Evolutionary conservation across 1,140 invertebrate species (phyloP).

Genomic region (Asobara japonica): DNA sequence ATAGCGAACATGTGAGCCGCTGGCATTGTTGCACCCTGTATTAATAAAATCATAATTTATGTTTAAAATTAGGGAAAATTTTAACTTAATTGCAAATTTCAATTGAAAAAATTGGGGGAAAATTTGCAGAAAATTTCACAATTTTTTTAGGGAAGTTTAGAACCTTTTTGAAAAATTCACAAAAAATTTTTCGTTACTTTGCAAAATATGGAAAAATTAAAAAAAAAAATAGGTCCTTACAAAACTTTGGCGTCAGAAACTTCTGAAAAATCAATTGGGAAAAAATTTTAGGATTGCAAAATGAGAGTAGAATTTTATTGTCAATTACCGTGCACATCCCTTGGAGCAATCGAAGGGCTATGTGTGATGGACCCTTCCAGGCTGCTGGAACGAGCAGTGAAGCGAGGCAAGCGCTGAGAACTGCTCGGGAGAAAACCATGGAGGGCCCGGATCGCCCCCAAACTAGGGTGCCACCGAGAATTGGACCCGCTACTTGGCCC

Average conservation of each 20-base stretch:
- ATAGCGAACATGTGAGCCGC: conserved; percentile 71
- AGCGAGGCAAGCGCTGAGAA: conserved; percentile 68
- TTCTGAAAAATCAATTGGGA: not conserved
- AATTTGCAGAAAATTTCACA: no score
- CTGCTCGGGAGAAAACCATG: conserved; percentile 68
- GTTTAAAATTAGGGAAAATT: conserved; percentile 18
- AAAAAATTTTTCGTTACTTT: no score
- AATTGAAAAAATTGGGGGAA: no score
- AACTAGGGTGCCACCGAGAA: conserved; percentile 68
- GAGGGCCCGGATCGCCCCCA: conserved; percentile 69
- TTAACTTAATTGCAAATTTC: not conserved
- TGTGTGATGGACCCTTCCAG: conserved; percentile 70
- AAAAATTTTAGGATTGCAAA: not conserved
- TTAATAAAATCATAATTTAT: conserved; percentile 11
- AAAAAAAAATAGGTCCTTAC: no score
- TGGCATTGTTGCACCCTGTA: conserved; percentile 70
- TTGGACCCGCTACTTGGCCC: conserved; percentile 69
- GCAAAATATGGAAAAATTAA: no score
- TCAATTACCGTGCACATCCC: conserved; percentile 68
- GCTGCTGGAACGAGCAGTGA: conserved; percentile 69
- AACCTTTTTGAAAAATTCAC: no score
- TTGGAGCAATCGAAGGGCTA: conserved; percentile 68
- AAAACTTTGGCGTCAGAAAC: not conserved
- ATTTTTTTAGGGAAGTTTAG: no score
- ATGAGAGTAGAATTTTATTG: conserved; percentile 3